Evolutionary conservation across 2,888 invertebrate genomes (phyloP), one percentile per base, ranked within the genome.

Genomic region (Chouioia cunea): DNA sequence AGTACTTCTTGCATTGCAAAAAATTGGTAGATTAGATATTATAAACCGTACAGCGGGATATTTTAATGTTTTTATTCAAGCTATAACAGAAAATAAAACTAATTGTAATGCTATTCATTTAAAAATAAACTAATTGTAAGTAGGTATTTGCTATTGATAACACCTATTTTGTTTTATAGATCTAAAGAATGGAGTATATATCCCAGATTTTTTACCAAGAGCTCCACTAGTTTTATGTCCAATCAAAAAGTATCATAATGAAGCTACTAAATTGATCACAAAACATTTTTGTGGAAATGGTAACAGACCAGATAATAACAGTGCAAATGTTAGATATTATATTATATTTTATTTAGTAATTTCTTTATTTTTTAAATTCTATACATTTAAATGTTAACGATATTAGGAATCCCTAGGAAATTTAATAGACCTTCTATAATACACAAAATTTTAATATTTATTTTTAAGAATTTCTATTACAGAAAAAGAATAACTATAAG

Each of bases 21-120:
- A 86, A 80, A 83, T 89, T 76, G 82, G 88, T 65, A 85, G 89
- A 70, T 87, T 87, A 76, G 89, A 89, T 75, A 86, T 89, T 60
- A 81, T 89, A 18, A 88, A 88, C 78, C 83, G 87, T 50, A 81
- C 89, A 74, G 87, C 87, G 74, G 85, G 86, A 43, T 86, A 86
- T 16, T 79, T 89, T 22, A 64, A 54, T 48, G 23, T 78, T 22
- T 68, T 79, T 54, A 20, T 75, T 57, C 3, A 57, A 18, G 58
- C 57, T 22, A 44, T 75, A 50, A 46, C 47, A 10, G 65, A 73
- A 54, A 62, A 65, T 57, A 54, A 65, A 59, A 63, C 23, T 23
- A 58, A 48, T 54, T 48, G 70, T 71, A 70, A 48, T 57, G 54
- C 60, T 54, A 15, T 36, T 18, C 23, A n/a, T 15, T 20, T 54